Conservation (phyloP, 2,113 vertebrate species). For the Bufo bufo region DNA sequence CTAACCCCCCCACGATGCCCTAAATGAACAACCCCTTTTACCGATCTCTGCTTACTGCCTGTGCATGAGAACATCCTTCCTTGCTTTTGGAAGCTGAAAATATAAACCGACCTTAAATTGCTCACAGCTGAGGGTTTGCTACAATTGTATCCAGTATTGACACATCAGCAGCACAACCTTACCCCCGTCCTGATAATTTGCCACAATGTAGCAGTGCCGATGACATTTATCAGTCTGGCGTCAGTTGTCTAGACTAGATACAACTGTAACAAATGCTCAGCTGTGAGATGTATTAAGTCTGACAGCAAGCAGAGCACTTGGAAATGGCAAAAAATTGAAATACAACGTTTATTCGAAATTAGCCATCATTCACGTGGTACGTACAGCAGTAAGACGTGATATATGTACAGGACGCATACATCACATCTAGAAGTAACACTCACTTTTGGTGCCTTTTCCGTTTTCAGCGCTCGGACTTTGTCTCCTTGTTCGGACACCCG, state of each 20-base stretch:
- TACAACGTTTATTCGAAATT: neutral
- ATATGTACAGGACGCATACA: neutral
- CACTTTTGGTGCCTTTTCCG: slow-evolving; percentile 84
- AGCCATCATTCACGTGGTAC: neutral
- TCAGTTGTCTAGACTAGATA: neutral
- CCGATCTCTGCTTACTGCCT: no score
- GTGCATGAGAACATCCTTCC: no score
- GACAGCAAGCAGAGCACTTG: neutral
- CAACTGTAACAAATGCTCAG: neutral
- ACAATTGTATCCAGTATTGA: no score
- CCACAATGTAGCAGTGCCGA: no score
- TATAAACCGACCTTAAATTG: no score
- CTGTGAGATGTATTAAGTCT: neutral
- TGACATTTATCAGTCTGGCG: no score
- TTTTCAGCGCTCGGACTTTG: slow-evolving; percentile 81
- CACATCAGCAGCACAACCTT: no score
- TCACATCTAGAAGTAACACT: neutral
- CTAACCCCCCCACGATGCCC: no score
- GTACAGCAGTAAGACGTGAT: neutral
- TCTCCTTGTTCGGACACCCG: slow-evolving; percentile 82
- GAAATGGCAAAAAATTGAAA: neutral
- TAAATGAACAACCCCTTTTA: no score
- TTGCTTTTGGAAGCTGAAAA: no score
- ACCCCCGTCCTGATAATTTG: no score
- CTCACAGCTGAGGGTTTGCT: no score